A percentile compares a stretch with the other conserved stretches of the same genome.
Conservation (phyloP, 2,797 vertebrate species). For the Cyclopterus lumpus region DNA sequence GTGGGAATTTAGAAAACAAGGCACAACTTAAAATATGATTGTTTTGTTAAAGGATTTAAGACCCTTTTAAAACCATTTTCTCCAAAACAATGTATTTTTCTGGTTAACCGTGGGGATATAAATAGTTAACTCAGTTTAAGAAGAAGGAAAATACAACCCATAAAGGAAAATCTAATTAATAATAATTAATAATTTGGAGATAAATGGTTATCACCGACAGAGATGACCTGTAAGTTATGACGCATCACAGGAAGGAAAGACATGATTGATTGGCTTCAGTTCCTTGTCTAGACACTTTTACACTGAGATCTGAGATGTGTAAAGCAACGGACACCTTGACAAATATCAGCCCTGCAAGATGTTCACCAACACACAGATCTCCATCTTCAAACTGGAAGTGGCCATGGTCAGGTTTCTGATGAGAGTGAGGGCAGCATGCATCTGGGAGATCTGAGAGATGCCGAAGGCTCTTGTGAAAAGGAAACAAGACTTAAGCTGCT, state of each 20-base stretch:
- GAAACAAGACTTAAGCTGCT: constrained; percentile 73
- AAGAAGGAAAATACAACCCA: neutral
- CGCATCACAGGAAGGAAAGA: constrained; percentile 4
- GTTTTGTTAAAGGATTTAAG: no score
- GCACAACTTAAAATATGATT: neutral
- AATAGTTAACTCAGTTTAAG: neutral
- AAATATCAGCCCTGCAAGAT: constrained; percentile 32
- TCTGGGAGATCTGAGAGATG: constrained; percentile 78
- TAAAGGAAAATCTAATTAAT: neutral
- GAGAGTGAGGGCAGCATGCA: constrained; percentile 70
- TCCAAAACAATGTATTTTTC: neutral
- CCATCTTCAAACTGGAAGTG: constrained; percentile 68
- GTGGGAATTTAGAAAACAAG: neutral
- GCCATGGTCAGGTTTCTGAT: constrained; percentile 74
- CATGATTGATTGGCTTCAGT: constrained; percentile 17
- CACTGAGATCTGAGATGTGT: constrained; percentile 40
- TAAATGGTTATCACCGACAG: neutral
- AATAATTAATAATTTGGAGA: neutral
- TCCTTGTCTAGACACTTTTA: constrained; percentile 43
- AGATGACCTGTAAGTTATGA: neutral
- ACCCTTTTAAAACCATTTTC: neutral
- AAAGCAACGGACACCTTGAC: constrained; percentile 39
- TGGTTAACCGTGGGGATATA: neutral
- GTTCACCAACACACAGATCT: constrained; percentile 37
- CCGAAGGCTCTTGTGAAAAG: constrained; percentile 73